A percentile compares a stretch with the other conserved stretches of the same genome.
These are phyloP conservation scores for Pluvianellus socialis DNA, from an alignment of 2,113 vertebrate species.

Conservation along the genomic window DNA sequence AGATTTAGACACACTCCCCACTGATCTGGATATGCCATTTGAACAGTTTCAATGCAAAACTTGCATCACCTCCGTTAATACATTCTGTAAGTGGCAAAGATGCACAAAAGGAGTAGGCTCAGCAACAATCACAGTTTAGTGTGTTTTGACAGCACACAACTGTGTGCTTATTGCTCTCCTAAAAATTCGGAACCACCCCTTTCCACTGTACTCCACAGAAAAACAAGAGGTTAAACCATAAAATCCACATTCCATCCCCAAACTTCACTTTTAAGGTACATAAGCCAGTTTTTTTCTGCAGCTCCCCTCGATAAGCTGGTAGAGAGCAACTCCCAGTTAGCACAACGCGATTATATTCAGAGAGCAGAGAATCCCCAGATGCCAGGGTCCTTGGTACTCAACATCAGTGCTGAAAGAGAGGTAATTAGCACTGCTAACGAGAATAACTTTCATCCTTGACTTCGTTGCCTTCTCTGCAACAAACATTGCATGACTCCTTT, in stretches of 20 bases:
- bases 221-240: background rate
- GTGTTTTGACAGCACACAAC: background rate
- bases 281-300: background rate
- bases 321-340: background rate
- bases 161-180: background rate
- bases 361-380: background rate
- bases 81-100: background rate
- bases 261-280: background rate
- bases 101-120: background rate
- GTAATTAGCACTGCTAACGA: background rate
- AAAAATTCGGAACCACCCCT: background rate
- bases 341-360: background rate
- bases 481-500: rapidly evolving
- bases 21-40: background rate
- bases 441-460: background rate
- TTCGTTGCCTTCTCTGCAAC: background rate
- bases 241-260: background rate
- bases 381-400: background rate
- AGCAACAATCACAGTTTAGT: background rate
- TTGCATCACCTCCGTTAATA: background rate
- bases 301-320: background rate
- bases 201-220: background rate
- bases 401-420: background rate
- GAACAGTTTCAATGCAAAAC: background rate
- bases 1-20: background rate